A percentile compares a stretch with the other conserved stretches of the same genome.
phyloP scores from a whole-genome alignment of 2,113 vertebrate species.

The Heterochromis multidens region DNA sequence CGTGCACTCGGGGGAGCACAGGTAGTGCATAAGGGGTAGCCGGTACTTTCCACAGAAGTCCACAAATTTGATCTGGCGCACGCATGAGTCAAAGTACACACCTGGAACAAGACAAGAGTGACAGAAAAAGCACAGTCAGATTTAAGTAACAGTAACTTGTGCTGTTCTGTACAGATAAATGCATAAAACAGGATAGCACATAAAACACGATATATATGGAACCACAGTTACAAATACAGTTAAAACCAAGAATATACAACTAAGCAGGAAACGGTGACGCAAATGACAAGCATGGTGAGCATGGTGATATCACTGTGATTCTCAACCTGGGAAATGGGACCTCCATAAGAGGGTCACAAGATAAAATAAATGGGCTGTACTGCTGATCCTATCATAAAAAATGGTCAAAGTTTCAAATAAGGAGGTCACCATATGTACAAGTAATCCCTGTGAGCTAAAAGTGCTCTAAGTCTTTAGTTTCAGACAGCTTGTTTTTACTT shows the following conservation, averaged over 20 bases:
- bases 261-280: neutral
- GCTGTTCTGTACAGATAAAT: neutral
- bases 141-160: neutral
- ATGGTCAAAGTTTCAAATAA: neutral
- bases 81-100: slow-evolving; percentile 97
- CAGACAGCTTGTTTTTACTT: neutral
- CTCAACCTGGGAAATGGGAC: neutral
- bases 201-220: neutral
- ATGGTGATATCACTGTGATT: neutral
- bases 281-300: neutral
- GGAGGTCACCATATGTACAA: neutral
- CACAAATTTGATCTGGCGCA: slow-evolving; percentile 98
- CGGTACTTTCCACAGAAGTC: slow-evolving; percentile 99
- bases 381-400: too few relatives aligned
- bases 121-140: neutral
- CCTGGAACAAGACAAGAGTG: slow-evolving; percentile 69
- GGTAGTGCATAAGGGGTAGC: slow-evolving; percentile 97
- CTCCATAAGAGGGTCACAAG: neutral
- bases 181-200: neutral
- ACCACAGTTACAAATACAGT: neutral
- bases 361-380: neutral
- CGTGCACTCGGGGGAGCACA: slow-evolving; percentile 95
- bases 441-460: neutral
- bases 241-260: neutral
- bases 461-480: too few relatives aligned